Evolutionary conservation across 1,140 invertebrate genomes (phyloP), one percentile per base, ranked within the genome.

Genomic region (Drosophila busckii): DNA sequence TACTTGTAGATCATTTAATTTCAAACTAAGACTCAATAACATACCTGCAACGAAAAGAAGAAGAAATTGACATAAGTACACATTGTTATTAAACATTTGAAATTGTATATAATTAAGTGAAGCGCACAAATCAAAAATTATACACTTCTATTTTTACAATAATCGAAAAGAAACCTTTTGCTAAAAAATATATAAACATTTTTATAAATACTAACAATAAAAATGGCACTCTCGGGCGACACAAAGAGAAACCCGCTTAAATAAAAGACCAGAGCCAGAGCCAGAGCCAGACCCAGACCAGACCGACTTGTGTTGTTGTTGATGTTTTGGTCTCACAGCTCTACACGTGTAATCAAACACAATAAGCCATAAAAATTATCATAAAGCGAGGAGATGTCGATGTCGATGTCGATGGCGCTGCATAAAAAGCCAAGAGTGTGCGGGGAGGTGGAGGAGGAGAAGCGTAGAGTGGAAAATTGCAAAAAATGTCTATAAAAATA

Each of bases 271-370:
- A 73, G 68, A 65, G 49, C 17, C 53, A 49, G n/a, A n/a, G n/a
- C n/a, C n/a, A n/a, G n/a, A n/a, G n/a, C n/a, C n/a, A n/a, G n/a
- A n/a, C n/a, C n/a, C n/a, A n/a, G n/a, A n/a, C n/a, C 25, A 31
- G n/a, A 20, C n/a, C 20, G 22, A 37, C 31, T 75, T 56, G 37
- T 53, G 53, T 62, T 70, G 50, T 53, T 62, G 44, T 42, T 59
- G 19, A 63, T 60, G 31, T 25, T 54, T 60, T 54, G 32, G 32
- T 56, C 42, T 56, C 31, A 12, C 40, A 20, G 48, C 60, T 52
- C 49, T 56, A 63, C 75, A 75, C 75, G 75, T 82, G 73, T 73
- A 82, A 78, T 78, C 75, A 75, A 78, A 78, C 61, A 78, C 75
- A 75, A 82, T 69, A 78, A 78, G 75, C 75, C 69, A 78, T 78